Base-by-base conservation (phyloP, 2,797 vertebrate genomes). In the Bufotes viridis region DNA sequence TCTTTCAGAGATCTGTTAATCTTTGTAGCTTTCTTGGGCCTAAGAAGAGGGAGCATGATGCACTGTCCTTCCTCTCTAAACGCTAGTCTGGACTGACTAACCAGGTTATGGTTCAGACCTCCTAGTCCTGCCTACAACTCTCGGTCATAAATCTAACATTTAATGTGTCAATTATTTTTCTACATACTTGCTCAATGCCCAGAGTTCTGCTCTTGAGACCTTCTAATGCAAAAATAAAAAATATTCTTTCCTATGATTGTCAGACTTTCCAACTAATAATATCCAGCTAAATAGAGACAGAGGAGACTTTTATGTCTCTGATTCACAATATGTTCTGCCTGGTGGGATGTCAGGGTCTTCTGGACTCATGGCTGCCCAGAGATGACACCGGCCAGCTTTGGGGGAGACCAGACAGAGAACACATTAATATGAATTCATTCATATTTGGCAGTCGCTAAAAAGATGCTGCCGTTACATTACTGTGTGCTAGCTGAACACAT, bases 181-280 rank as follows among this genome's bases (percentile, higher is more conserved):
- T 42, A 74, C 9, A 42, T 81, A 81, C 20, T 76, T 18, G 51
- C 29, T 29, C 2, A 18, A 85, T 18, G 51, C 29, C 22, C 2
- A 18, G 15, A 67, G 60, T 26, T 34, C 11, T 34, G 14, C 61
- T 53, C 17, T 22, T 9, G 18, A 67, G 22, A 63, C 18, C 10
- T 57, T 26, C 15, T 26, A 29, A 55, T 51, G 15, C 7, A 24
- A 24, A 53, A 20, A 55, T 78, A 69, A 69, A 78, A 29, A 17
- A 18, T 79, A 67, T 86, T 65, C 34, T 63, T 85, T 49, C 49
- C 69, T 2, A 22, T 22, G 70, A 82, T 51, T 55, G 70, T 75
- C 58, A 82, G 42, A 87, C 9, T 82, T 67, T 82, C 86, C 24
- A 76, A 22, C 70, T 76, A 65, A 63, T 83, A 78, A 76, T 65